phyloP scores from a whole-genome alignment of 2,888 invertebrate species.

The Alcis repandata region DNA sequence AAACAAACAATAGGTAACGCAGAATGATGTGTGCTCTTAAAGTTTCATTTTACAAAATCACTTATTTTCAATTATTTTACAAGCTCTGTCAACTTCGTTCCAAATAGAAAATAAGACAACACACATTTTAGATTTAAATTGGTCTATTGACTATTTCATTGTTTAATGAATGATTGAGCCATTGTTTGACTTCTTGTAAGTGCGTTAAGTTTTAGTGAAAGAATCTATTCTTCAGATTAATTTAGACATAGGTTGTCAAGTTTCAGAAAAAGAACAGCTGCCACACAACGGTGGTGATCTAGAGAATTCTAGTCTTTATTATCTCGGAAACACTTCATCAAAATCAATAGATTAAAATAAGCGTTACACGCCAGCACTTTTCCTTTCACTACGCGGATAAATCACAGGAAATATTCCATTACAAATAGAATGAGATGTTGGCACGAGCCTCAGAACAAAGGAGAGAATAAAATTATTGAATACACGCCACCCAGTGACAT shows the following conservation, averaged over 20 bases:
- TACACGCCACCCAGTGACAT: constrained; percentile 55
- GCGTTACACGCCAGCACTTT: constrained; percentile 49
- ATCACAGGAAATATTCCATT: constrained; percentile 59
- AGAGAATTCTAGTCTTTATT: neutral
- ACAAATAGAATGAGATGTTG: constrained; percentile 71
- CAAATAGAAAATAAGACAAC: no score
- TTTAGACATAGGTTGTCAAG: neutral
- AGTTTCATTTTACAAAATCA: no score
- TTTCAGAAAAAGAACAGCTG: neutral
- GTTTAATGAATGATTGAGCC: no score
- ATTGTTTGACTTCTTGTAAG: no score
- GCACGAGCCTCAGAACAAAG: constrained; percentile 72
- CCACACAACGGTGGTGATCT: neutral
- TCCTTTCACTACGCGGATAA: constrained; percentile 59
- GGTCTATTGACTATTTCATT: no score
- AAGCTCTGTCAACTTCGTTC: no score
- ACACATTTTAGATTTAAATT: no score
- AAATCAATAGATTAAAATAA: constrained; percentile 52
- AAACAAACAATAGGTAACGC: no score
- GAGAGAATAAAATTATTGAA: constrained; percentile 67
- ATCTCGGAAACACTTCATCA: constrained; percentile 36
- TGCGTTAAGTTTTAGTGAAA: no score
- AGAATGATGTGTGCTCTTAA: no score
- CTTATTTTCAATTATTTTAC: no score
- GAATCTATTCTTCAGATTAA: no score